Evolutionary conservation across 35 echinoderm and acorn worm species (phyloP).

Genomic region (Acanthaster planci): DNA sequence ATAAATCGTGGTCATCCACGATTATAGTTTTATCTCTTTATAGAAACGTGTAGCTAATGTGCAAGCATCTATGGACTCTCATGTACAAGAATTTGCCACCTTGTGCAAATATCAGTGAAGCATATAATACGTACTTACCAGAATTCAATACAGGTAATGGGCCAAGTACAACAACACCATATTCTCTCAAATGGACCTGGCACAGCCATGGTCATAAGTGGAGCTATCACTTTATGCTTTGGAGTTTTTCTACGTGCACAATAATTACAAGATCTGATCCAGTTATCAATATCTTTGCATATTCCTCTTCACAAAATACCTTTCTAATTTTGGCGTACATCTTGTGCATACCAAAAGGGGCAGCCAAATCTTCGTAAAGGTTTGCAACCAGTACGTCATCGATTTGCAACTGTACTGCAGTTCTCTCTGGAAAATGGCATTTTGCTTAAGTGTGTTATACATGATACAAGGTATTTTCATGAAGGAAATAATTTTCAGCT

Average conservation of each 20-base stretch:
- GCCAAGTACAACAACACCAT: slow-evolving; percentile 10
- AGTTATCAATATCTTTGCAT: slow-evolving; percentile 26
- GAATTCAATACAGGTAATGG: not conserved
- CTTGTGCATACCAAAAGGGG: slow-evolving; percentile 26
- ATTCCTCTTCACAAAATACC: not conserved
- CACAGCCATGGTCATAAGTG: not conserved
- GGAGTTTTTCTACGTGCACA: slow-evolving; percentile 5
- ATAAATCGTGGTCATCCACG: not conserved
- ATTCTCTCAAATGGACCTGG: slow-evolving; percentile 19
- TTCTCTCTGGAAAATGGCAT: too few species aligned
- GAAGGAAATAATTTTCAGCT: too few species aligned
- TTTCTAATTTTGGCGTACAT: slow-evolving; percentile 8
- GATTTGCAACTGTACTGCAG: slow-evolving; percentile 26
- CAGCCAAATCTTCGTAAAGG: not conserved
- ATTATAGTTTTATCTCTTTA: slow-evolving; percentile 3
- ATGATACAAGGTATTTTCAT: too few species aligned
- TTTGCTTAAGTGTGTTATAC: too few species aligned
- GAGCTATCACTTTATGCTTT: not conserved
- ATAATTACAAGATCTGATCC: slow-evolving; percentile 22
- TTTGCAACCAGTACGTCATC: too few species aligned
- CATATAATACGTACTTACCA: slow-evolving; percentile 23
- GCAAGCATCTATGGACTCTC: not conserved
- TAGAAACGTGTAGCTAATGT: not conserved
- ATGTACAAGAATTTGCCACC: slow-evolving; percentile 19
- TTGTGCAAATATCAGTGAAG: slow-evolving; percentile 3